A percentile compares a stretch with the other conserved stretches of the same genome.
Evolutionary conservation across 2,113 vertebrate species (phyloP).

Genomic region (Colinus virginianus): DNA sequence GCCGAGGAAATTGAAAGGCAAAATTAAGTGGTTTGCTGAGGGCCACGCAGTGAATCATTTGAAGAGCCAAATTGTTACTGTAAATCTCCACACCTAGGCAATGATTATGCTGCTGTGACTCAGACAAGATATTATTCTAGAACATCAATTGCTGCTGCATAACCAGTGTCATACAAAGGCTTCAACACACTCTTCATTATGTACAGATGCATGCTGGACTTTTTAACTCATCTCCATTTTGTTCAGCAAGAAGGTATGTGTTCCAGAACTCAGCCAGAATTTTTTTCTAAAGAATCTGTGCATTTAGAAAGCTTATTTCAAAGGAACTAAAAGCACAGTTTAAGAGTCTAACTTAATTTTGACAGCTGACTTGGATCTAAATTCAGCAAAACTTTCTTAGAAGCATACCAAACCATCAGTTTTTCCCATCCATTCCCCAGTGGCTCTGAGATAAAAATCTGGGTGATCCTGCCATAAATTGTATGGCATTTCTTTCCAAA

Average conservation of each 20-base stretch:
- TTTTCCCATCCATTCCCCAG: fast-evolving
- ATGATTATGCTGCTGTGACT: constrained; percentile 41
- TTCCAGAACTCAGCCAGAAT: not conserved
- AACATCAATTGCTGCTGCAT: constrained; percentile 47
- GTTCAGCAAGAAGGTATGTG: not conserved
- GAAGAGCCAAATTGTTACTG: constrained; percentile 49
- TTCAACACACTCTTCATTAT: not conserved
- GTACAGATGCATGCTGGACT: not conserved
- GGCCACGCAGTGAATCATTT: constrained; percentile 56
- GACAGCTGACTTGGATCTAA: not conserved
- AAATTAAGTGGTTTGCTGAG: constrained; percentile 59
- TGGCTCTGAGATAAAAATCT: not conserved
- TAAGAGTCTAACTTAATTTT: not conserved
- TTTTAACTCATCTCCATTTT: not conserved
- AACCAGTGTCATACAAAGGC: not conserved
- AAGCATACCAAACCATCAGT: not conserved
- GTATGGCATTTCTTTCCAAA: not conserved
- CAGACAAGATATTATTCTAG: constrained; percentile 49
- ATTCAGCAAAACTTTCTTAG: not conserved
- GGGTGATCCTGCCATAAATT: not conserved
- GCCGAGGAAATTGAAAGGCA: constrained; percentile 46
- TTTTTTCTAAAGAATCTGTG: not conserved
- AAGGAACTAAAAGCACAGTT: not conserved
- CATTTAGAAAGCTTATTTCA: not conserved
- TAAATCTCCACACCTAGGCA: constrained; percentile 67